Percentiles rank a stretch among this genome's conserved stretches.
phyloP scores from a whole-genome alignment of 1,140 invertebrate species.

The Paraescarpia echinospica region DNA sequence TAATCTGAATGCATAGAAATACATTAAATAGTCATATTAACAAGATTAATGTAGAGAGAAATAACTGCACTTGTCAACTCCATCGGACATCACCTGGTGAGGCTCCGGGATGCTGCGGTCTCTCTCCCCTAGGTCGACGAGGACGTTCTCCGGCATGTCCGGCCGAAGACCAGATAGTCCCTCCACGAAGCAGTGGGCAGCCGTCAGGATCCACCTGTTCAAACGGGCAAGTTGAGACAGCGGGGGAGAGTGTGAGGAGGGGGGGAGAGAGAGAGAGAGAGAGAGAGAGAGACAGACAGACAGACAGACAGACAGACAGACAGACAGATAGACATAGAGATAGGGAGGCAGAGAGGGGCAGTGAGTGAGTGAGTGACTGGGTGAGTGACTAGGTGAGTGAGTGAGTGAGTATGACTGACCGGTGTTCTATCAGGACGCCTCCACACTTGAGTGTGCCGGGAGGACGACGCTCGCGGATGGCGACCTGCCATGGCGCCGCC shows the following conservation, averaged over 20 bases:
- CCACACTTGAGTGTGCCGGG: neutral
- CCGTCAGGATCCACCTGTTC: neutral
- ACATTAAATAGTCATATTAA: too few species aligned
- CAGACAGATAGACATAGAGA: too few species aligned
- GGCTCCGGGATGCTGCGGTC: neutral
- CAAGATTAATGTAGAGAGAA: neutral
- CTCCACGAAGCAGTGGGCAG: neutral
- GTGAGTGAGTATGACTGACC: neutral
- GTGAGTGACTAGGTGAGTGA: neutral
- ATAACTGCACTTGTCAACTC: neutral
- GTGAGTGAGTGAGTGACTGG: too few species aligned
- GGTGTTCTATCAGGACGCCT: neutral
- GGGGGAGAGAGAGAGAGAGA: too few species aligned
- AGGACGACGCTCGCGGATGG: neutral
- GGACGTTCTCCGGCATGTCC: neutral
- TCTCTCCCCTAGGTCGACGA: neutral
- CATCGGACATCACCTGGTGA: neutral
- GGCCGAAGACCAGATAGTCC: neutral
- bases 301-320: too few species aligned
- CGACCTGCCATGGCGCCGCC: constrained; percentile 17
- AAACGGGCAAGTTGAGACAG: neutral
- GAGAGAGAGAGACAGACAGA: too few species aligned
- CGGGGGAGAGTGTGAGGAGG: neutral
- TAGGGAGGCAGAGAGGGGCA: neutral
- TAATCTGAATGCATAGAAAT: too few species aligned